Conservation (phyloP, 2,797 vertebrate genomes). For the Triplophysa yarkandensis region DNA sequence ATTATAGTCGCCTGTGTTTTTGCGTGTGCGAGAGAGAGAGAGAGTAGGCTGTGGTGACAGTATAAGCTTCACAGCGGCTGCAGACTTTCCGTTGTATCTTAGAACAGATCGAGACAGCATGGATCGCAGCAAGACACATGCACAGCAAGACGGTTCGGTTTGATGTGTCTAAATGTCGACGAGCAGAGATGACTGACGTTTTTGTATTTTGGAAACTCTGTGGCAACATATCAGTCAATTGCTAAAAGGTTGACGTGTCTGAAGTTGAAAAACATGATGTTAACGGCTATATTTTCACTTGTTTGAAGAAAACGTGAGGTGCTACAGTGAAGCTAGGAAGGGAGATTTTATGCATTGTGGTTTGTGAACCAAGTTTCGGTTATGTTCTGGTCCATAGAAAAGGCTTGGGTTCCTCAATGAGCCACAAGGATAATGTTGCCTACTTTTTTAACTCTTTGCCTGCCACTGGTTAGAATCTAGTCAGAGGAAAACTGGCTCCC, state of each 20-base stretch:
- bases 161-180: not conserved
- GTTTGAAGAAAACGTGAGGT: no score
- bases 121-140: not conserved
- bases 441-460: no score
- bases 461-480: no score
- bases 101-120: slow-evolving; percentile 20
- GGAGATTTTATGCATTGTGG: no score
- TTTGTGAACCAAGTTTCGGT: no score
- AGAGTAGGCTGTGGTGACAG: slow-evolving; percentile 35
- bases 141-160: not conserved
- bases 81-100: slow-evolving; percentile 54
- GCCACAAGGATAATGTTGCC: no score
- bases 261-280: no score
- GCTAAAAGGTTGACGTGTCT: not conserved
- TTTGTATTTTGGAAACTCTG: not conserved
- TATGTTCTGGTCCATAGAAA: no score
- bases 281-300: no score
- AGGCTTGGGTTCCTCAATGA: no score
- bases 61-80: slow-evolving; percentile 46
- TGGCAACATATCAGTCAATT: not conserved
- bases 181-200: not conserved
- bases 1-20: slow-evolving; percentile 30
- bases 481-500: no score
- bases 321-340: no score
- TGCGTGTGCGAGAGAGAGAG: slow-evolving; percentile 30